These are phyloP conservation scores for Hyphantria cunea DNA, from an alignment of 1,140 invertebrate genomes.

Conservation along the genomic window DNA sequence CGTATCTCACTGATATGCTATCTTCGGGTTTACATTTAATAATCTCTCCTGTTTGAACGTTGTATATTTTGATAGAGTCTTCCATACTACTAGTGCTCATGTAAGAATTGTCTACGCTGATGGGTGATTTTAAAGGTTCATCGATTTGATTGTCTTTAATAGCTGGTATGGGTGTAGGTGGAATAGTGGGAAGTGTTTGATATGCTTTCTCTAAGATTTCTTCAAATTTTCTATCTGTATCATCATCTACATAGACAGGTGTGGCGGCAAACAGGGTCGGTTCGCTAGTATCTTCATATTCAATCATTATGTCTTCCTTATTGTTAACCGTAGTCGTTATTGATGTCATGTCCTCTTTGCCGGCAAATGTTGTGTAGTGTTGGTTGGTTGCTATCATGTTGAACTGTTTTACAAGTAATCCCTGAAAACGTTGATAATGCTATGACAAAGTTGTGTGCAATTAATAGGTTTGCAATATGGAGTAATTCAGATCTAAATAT, in stretches of 20 bases:
- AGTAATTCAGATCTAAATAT: conserved; percentile 4
- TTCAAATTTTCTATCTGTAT: conserved; percentile 70
- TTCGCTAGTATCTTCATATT: conserved; percentile 67
- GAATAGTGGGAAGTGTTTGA: conserved; percentile 38
- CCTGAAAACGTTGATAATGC: conserved; percentile 59
- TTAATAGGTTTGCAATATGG: conserved; percentile 3
- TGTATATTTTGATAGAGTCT: conserved; percentile 80
- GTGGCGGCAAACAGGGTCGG: conserved; percentile 61
- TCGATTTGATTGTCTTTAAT: conserved; percentile 32
- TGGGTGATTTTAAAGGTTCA: conserved; percentile 56
- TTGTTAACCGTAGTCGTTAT: conserved; percentile 63
- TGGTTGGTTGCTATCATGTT: conserved; percentile 72
- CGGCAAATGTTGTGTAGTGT: conserved; percentile 64
- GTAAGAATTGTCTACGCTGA: conserved; percentile 58
- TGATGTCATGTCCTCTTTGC: conserved; percentile 54
- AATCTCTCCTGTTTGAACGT: conserved; percentile 77
- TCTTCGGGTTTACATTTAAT: conserved; percentile 74
- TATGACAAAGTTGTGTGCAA: conserved; percentile 27
- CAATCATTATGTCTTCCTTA: conserved; percentile 65
- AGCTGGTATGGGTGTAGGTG: conserved; percentile 33
- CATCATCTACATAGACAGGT: conserved; percentile 57
- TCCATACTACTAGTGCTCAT: conserved; percentile 75
- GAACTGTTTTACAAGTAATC: conserved; percentile 75
- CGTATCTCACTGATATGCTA: conserved; percentile 70
- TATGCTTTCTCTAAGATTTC: conserved; percentile 65